Evolutionary conservation across 2,797 vertebrate species (phyloP), one percentile per base, ranked within the genome.

Genomic region (Lepus townsendii): DNA sequence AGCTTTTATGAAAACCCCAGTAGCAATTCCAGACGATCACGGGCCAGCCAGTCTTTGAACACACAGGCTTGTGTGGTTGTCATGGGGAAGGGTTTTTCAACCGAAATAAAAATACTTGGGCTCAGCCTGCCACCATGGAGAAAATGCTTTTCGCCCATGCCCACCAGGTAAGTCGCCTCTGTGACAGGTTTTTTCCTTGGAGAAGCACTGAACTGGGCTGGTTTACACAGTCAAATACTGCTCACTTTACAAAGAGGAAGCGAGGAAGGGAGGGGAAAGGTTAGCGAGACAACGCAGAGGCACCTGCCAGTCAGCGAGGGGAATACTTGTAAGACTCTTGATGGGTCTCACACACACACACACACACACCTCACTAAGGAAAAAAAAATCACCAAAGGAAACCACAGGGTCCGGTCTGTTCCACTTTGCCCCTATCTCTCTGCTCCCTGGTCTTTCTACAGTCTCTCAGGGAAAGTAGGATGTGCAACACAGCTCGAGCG

Each of bases 171-270:
- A 98, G 97, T 97, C 79, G 71, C 95, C 93, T 97, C 97, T 97
- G 97, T 91, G 97, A 98, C 97, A 97, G 97, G 93, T 94, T 98
- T 97, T 47, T 96, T 91, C 97, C 97, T 97, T 93, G 90, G 97
- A 98, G 98, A 98, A 98, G 98, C 94, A 96, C 94, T 93, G 96
- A 97, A 97, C 96, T 93, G 95, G 97, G 90, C 96, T 97, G 94
- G 78, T 96, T 98, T 94, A 97, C 95, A 98, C 86, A 97, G 97
- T 97, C 97, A 98, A 97, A 97, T 97, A 98, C 92, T 0, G 62
- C 94, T 97, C 97, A 96, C 97, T 97, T 96, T 96, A 54, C 96
- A 73, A 24, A 73, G 84, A 79, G 42, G 62, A 50, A 79, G 68
- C 8, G 35, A 35, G 35, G 35, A 3, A 35, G 95, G 97, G 97